Percentiles rank a stretch among this genome's conserved stretches.
Evolutionary conservation across 2,888 invertebrate genomes (phyloP).

Genomic region (Alitta virens): DNA sequence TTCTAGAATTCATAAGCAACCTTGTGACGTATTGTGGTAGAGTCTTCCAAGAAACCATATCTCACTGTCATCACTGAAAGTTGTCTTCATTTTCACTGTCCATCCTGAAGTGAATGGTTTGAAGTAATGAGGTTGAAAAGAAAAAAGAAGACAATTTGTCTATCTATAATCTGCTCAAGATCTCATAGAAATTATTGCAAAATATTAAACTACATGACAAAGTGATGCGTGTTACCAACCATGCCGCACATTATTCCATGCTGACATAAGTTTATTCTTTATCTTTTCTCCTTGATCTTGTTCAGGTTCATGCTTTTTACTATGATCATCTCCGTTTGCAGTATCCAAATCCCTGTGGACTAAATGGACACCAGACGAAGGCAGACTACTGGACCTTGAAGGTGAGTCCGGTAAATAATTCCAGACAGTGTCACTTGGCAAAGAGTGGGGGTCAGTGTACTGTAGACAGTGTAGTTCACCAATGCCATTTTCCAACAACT

Average conservation of each 20-base stretch:
- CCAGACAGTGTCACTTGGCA: too few species aligned
- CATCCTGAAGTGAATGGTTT: conserved; percentile 63
- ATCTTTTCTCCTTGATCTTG: conserved; percentile 63
- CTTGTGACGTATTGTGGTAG: conserved; percentile 62
- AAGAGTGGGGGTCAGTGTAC: too few species aligned
- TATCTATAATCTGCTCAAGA: neutral
- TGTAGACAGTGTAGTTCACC: too few species aligned
- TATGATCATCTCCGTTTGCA: too few species aligned
- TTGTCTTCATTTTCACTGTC: conserved; percentile 71
- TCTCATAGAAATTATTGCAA: neutral
- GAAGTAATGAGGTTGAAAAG: too few species aligned
- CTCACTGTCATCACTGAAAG: conserved; percentile 80
- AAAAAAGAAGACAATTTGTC: neutral
- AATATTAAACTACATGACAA: too few species aligned
- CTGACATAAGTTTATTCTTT: conserved; percentile 77
- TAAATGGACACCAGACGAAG: too few species aligned
- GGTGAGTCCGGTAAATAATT: too few species aligned
- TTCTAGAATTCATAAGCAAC: too few species aligned
- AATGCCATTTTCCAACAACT: neutral
- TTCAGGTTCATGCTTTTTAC: neutral
- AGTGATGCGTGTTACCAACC: conserved; percentile 58
- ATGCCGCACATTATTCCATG: conserved; percentile 91
- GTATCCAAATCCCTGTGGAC: too few species aligned
- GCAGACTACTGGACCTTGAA: too few species aligned
- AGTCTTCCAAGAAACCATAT: conserved; percentile 82